Evolutionary conservation across 2,797 vertebrate species (phyloP), one percentile per base, ranked within the genome.

Genomic region (Enteromius afrohamiltoni): DNA sequence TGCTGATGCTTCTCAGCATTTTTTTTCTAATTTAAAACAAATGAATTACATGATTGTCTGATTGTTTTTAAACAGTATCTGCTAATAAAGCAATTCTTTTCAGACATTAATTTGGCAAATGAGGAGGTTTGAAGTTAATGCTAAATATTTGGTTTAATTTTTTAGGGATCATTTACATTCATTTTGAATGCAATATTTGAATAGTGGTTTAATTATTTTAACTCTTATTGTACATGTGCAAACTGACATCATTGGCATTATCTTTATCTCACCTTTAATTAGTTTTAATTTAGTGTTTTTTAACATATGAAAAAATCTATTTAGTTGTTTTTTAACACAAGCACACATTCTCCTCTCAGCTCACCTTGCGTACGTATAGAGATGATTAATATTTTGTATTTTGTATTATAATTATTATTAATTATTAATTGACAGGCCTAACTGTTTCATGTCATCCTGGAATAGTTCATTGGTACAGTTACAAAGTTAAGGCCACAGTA

Each of bases 401-500:
- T 73, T 73, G 21, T n/a, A 42, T 71, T 19, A 31, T 71, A 29
- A 47, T 71, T 29, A 42, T 10, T 37, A 55, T 37, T 55, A 37
- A 16, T 75, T 11, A 55, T 58, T 40, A 76, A 58, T 76, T 76
- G 49, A n/a, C 51, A 40, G 34, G 31, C 4, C 13, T 40, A 76
- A 37, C 31, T 60, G 21, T 76, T 76, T 26, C 14, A 51, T 74
- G 73, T 64, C 69, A 51, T 26, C 55, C n/a, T n/a, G 49, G 23
- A 75, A 53, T 1, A 16, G 42, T 82, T 82, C 34, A 55, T 26
- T 67, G 49, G 60, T 26, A 49, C 42, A 60, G 79, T 55, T 29
- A 16, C 62, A 58, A 76, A 65, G 26, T 58, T 73, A 73, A 75
- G 60, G 81, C 26, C 40, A 34, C 14, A 65, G 64, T 40, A 70